Conservation (phyloP, 2,113 vertebrate genomes). For the Cavia porcellus region DNA sequence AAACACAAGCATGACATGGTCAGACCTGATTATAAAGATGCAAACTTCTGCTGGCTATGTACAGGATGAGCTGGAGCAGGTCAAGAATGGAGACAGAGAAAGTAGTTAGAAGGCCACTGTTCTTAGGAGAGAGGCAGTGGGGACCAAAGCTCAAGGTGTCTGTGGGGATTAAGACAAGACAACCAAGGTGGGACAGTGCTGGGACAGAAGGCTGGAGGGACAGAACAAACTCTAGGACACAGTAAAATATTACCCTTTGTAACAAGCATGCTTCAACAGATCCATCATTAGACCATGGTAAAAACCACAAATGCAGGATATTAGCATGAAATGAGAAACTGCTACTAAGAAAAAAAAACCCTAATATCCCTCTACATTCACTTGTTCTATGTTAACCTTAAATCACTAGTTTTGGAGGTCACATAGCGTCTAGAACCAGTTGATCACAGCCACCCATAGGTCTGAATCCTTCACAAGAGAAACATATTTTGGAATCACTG, state of each 20-base stretch:
- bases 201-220: not conserved
- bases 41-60: too few relatives aligned
- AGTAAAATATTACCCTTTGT: not conserved
- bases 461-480: not conserved
- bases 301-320: not conserved
- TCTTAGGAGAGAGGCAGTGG: not conserved
- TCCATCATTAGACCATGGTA: not conserved
- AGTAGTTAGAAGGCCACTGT: not conserved
- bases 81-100: not conserved
- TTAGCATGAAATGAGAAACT: not conserved
- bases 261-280: not conserved
- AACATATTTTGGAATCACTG: not conserved
- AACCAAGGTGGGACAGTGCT: not conserved
- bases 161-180: not conserved
- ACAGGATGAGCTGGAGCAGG: not conserved
- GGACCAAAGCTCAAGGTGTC: not conserved
- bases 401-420: not conserved
- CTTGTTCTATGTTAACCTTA: not conserved
- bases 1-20: not conserved
- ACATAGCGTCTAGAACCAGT: not conserved
- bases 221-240: not conserved
- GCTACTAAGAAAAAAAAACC: not conserved
- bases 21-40: not conserved
- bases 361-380: not conserved
- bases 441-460: not conserved